These are phyloP conservation scores for Enteromius afrohamiltoni DNA, from an alignment of 2,797 vertebrate genomes.

Conservation along the genomic window DNA sequence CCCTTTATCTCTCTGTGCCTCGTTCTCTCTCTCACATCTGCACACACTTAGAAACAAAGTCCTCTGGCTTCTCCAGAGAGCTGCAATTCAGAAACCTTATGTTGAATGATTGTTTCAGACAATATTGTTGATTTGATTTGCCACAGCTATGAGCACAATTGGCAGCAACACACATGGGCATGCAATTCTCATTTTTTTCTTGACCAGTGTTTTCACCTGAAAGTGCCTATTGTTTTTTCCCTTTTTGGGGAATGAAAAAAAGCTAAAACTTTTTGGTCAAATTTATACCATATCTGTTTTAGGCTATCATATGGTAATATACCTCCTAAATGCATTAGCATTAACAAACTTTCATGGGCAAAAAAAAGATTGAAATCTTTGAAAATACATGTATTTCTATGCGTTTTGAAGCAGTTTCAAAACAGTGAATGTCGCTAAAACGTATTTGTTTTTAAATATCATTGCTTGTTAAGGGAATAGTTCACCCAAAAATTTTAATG, in stretches of 20 bases:
- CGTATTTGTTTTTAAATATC: background rate
- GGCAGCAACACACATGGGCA: slow-evolving; percentile 15
- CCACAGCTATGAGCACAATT: slow-evolving; percentile 52
- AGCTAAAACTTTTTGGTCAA: background rate
- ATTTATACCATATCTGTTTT: background rate
- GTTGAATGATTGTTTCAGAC: slow-evolving; percentile 58
- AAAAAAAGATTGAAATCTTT: background rate
- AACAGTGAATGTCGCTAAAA: background rate
- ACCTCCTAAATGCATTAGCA: background rate
- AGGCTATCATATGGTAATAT: background rate
- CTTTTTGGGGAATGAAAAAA: background rate
- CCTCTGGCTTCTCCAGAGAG: slow-evolving; percentile 62
- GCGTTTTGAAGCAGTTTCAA: background rate
- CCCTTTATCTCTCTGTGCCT: slow-evolving; percentile 27
- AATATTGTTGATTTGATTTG: slow-evolving; percentile 61
- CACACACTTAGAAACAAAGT: slow-evolving; percentile 51
- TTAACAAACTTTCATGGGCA: background rate
- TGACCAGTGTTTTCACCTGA: background rate
- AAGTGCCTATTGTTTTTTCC: background rate
- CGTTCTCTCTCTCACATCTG: slow-evolving; percentile 34
- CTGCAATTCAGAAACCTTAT: slow-evolving; percentile 59
- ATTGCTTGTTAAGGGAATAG: too few species aligned
- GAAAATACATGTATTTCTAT: background rate
- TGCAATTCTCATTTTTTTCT: slow-evolving; percentile 37
- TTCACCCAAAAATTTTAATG: too few species aligned